Evolutionary conservation across 2,113 vertebrate species (phyloP), one percentile per base, ranked within the genome.

Genomic region (Peromyscus californicus): DNA sequence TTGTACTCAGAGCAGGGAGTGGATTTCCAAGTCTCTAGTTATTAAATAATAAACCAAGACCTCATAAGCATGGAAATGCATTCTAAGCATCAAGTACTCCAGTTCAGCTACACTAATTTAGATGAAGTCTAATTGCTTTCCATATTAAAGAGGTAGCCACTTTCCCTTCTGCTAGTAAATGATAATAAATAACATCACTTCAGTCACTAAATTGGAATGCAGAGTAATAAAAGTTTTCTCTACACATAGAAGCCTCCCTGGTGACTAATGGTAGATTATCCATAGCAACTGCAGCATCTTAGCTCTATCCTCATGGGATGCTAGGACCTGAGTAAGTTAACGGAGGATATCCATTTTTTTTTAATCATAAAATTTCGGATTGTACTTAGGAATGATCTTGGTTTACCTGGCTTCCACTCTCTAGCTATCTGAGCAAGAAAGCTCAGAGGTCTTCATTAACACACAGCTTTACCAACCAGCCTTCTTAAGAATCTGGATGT

Each of bases 51-150:
- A 75, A 93, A 91, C 89, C 65, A 70, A 90, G 69, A 67, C 65
- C 42, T 97, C 93, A 94, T 98, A 97, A 97, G 76, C 92, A 96
- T 92, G 84, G 78, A 96, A 97, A 93, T 92, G 42, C n/a, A 65
- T 95, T 98, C 63, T 70, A 85, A 88, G 57, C 26, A 76, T 86
- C 76, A 94, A 91, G 39, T 78, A 85, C 69, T 93, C 72, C 48
- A 78, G n/a, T 54, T 78, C 39, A 61, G 51, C 70, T 86, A 12
- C 67, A 80, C 15, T 88, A 90, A 33, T 4, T 33, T 96, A 76
- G 69, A 16, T 7, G 15, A 86, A 96, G n/a, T 24, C 93, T 95
- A 86, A 96, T 93, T 97, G 67, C 39, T 92, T 94, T 57, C 72
- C 17, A 10, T 45, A 61, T 24, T 93, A 92, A 95, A 96, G 74